Conservation (phyloP, 2,888 invertebrate species). For the Xestobium rufovillosum region DNA sequence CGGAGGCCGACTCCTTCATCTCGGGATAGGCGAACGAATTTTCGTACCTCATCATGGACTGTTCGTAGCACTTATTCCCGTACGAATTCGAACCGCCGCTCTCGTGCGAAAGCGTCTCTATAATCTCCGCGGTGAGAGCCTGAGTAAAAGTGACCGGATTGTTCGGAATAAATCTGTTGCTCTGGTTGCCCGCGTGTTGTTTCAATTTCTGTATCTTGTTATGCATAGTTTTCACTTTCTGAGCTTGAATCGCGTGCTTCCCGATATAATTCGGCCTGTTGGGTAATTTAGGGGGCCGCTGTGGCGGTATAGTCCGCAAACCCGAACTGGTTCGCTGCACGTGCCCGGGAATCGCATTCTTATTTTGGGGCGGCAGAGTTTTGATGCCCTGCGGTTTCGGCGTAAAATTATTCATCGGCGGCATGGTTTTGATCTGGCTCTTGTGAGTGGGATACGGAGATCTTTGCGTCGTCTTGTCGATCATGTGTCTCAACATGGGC, state of each 20-base stretch:
- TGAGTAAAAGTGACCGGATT: slow-evolving; percentile 53
- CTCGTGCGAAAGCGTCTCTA: slow-evolving; percentile 49
- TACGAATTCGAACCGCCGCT: slow-evolving; percentile 49
- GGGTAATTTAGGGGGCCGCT: slow-evolving; percentile 34
- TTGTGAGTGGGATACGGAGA: slow-evolving; percentile 37
- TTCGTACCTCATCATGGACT: slow-evolving; percentile 42
- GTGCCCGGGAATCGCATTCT: slow-evolving; percentile 30
- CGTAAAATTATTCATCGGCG: slow-evolving; percentile 32
- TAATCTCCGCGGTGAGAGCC: slow-evolving; percentile 55
- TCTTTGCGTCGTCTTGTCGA: slow-evolving; percentile 19
- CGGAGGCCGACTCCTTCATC: slow-evolving; percentile 41
- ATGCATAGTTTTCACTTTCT: slow-evolving; percentile 31
- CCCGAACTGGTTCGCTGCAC: slow-evolving; percentile 36
- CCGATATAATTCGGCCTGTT: slow-evolving; percentile 43
- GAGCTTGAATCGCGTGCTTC: slow-evolving; percentile 43
- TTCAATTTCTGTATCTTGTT: slow-evolving; percentile 14
- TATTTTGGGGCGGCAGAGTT: slow-evolving; percentile 36
- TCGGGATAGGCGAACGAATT: slow-evolving; percentile 30
- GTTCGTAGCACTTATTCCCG: slow-evolving; percentile 48
- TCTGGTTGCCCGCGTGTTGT: slow-evolving; percentile 15
- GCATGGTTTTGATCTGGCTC: slow-evolving; percentile 36
- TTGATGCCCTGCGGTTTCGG: slow-evolving; percentile 34
- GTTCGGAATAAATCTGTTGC: background rate
- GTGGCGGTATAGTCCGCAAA: slow-evolving; percentile 40
- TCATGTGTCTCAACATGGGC: slow-evolving; percentile 9